Evolutionary conservation across 2,797 vertebrate genomes (phyloP).

Genomic region (Darevskia mixta): DNA sequence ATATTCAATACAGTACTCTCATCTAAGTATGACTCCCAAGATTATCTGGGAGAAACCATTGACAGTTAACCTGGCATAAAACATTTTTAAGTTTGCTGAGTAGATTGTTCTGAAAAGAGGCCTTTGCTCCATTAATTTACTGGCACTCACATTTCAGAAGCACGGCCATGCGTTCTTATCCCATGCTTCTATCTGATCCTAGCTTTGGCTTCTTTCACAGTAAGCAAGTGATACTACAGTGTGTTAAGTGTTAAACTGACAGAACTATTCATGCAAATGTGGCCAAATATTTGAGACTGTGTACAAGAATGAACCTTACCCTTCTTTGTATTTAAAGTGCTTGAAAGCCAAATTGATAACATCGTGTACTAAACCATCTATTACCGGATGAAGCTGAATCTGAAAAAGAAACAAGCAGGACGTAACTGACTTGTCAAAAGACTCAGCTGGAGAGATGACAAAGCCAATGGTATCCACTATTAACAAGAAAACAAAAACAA

Average conservation of each 20-base stretch:
- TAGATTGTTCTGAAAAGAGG: not conserved
- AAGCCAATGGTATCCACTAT: not conserved
- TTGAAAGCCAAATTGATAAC: conserved; percentile 97
- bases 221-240: not conserved
- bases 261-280: not conserved
- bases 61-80: not conserved
- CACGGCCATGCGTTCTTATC: not conserved
- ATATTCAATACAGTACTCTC: not conserved
- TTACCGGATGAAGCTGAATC: conserved; percentile 98
- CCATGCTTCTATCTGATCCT: not conserved
- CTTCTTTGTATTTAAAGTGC: conserved; percentile 99
- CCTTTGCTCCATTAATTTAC: not conserved
- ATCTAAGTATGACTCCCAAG: not conserved
- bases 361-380: conserved; percentile 97
- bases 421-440: conserved; percentile 23
- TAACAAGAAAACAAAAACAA: too few relatives aligned
- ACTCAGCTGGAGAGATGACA: not conserved
- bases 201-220: not conserved
- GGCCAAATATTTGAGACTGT: not conserved
- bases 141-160: too few relatives aligned
- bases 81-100: not conserved
- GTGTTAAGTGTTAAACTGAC: not conserved
- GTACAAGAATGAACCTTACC: conserved; percentile 79
- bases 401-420: conserved; percentile 74
- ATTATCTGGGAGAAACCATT: not conserved